Conservation (phyloP, 2,797 vertebrate species). For the Myripristis jacobus region DNA sequence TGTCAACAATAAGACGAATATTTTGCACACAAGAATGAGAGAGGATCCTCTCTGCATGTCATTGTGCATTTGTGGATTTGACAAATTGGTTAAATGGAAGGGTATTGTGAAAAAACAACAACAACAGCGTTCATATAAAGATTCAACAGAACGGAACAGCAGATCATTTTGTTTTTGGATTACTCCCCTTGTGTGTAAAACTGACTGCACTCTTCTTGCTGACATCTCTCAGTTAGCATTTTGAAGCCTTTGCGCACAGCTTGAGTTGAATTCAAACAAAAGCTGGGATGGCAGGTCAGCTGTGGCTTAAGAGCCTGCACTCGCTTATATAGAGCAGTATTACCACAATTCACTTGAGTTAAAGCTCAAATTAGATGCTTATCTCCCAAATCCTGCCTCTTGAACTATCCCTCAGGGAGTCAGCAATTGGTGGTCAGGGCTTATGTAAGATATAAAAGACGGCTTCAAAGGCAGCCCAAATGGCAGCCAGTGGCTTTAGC, state of each 20-base stretch:
- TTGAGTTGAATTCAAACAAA: conserved; percentile 8
- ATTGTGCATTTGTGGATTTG: not conserved
- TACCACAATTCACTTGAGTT: conserved; percentile 57
- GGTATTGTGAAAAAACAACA: not conserved
- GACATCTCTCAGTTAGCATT: not conserved
- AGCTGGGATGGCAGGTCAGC: conserved; percentile 13
- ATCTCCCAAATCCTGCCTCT: conserved; percentile 66
- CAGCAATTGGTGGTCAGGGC: conserved; percentile 47
- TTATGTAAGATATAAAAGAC: conserved; percentile 58
- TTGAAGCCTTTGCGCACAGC: not conserved
- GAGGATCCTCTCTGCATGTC: not conserved
- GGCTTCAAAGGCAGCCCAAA: conserved; percentile 39
- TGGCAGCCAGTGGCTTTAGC: conserved; percentile 12
- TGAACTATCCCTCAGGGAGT: conserved; percentile 48
- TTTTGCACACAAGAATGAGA: not conserved
- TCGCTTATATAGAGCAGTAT: conserved; percentile 59
- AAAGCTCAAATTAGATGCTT: conserved; percentile 56
- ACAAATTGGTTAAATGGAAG: not conserved
- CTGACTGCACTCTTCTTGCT: not conserved
- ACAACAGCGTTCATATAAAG: not conserved
- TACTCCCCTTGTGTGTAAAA: not conserved
- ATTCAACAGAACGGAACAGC: not conserved
- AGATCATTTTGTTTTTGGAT: not conserved
- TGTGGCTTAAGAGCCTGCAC: conserved; percentile 20
- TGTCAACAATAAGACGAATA: not conserved